A percentile compares a stretch with the other conserved stretches of the same genome.
Conservation (phyloP, 2,888 invertebrate genomes). For the Cryptus armator region DNA sequence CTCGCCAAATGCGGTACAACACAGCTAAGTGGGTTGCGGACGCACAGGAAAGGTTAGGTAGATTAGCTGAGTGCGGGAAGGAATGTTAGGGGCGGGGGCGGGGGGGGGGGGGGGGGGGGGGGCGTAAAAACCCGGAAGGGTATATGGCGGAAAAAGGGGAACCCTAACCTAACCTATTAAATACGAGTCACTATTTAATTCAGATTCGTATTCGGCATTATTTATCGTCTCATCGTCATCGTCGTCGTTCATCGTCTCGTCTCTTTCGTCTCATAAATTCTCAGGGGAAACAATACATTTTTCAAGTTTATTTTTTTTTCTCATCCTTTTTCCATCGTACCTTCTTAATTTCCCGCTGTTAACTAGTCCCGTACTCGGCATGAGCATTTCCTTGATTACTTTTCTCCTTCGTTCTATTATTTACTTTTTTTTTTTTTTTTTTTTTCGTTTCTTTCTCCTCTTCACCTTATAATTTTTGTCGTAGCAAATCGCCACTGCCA, state of each 20-base stretch:
- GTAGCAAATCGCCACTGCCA: constrained; percentile 25
- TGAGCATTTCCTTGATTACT: constrained; percentile 47
- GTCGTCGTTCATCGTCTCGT: too few relatives aligned
- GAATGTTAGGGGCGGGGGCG: too few relatives aligned
- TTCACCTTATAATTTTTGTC: constrained; percentile 3
- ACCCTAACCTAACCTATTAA: too few relatives aligned
- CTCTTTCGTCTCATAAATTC: neutral
- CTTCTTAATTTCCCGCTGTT: constrained; percentile 25
- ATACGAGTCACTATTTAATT: neutral
- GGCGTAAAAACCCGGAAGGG: too few relatives aligned
- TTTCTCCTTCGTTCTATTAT: neutral
- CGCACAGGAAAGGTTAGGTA: too few relatives aligned
- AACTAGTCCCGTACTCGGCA: constrained; percentile 39
- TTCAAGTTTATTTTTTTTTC: constrained; percentile 39
- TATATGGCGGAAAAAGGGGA: too few relatives aligned
- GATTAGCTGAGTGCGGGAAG: too few relatives aligned
- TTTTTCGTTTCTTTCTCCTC: too few relatives aligned
- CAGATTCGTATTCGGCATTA: neutral
- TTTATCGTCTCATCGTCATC: too few relatives aligned
- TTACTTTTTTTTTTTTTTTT: neutral
- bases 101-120: too few relatives aligned
- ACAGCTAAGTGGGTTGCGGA: too few relatives aligned
- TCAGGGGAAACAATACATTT: constrained; percentile 25
- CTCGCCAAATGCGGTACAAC: too few relatives aligned
- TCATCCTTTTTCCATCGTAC: constrained; percentile 10